Evolutionary conservation across 2,113 vertebrate genomes (phyloP).

Genomic region (Falco punctatus): DNA sequence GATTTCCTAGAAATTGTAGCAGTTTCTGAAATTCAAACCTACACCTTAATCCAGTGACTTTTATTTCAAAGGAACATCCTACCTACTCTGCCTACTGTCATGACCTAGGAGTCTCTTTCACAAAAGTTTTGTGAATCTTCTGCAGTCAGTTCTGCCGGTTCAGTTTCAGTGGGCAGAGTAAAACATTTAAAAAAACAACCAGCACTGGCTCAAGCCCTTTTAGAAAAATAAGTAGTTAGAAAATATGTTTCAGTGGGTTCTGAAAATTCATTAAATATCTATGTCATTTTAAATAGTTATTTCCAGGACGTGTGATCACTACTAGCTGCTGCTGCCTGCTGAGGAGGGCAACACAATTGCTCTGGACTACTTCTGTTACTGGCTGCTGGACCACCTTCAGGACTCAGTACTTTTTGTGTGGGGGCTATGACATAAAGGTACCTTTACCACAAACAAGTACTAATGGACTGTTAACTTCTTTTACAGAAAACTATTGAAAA

Average conservation of each 20-base stretch:
- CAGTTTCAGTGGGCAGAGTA: neutral
- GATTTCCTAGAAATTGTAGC: neutral
- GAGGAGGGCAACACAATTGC: neutral
- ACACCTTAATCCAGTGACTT: neutral
- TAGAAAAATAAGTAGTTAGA: neutral
- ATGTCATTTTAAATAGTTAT: neutral
- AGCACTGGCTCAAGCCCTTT: neutral
- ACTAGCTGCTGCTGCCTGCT: neutral
- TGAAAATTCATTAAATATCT: neutral
- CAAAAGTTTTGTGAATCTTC: neutral
- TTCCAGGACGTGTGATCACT: fast-evolving
- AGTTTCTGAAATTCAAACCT: neutral
- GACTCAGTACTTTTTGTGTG: neutral
- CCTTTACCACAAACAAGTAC: neutral
- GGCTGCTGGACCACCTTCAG: neutral
- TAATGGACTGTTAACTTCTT: neutral
- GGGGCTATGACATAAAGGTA: neutral
- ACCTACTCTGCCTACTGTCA: neutral
- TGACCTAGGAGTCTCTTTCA: neutral
- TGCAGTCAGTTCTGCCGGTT: neutral
- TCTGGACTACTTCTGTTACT: neutral
- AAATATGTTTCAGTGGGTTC: neutral
- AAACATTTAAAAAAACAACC: neutral
- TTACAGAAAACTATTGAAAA: neutral
- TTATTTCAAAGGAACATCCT: neutral